Evolutionary conservation across 2,888 invertebrate species (phyloP).

Genomic region (Parnassius smintheus): DNA sequence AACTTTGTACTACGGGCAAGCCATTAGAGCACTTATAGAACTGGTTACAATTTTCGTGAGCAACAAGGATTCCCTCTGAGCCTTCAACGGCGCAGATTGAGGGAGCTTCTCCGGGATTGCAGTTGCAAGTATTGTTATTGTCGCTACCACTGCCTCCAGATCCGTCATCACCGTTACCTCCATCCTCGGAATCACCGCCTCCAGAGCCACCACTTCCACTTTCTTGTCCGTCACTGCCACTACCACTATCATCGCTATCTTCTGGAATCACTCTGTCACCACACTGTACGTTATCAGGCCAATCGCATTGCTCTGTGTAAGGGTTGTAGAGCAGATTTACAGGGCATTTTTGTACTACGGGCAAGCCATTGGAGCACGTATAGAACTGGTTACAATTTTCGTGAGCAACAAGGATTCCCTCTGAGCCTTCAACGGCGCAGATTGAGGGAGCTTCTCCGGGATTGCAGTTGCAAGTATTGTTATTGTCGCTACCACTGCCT

Average conservation of each 20-base stretch:
- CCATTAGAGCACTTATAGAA: conserved; percentile 41
- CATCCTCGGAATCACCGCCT: conserved; percentile 16
- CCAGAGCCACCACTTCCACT: conserved; percentile 22
- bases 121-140: conserved; percentile 27
- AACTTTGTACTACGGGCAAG: conserved; percentile 32
- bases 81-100: conserved; percentile 36
- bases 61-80: conserved; percentile 38
- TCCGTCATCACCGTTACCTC: conserved; percentile 21
- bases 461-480: conserved; percentile 24
- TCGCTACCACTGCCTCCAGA: conserved; percentile 2
- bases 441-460: conserved; percentile 33
- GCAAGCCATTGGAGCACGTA: conserved; percentile 37
- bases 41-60: conserved; percentile 42
- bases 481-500: conserved; percentile 2
- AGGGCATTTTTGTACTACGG: conserved; percentile 32
- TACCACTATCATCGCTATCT: conserved; percentile 19
- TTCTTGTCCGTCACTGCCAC: conserved; percentile 21
- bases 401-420: conserved; percentile 38
- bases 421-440: conserved; percentile 36
- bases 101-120: conserved; percentile 39
- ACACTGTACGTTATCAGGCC: conserved; percentile 39
- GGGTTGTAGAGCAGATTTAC: conserved; percentile 36
- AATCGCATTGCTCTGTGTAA: conserved; percentile 39
- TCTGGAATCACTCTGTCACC: conserved; percentile 36
- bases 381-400: conserved; percentile 44